A percentile compares a stretch with the other conserved stretches of the same genome.
Evolutionary conservation across 2,113 vertebrate species (phyloP).

Genomic region (Parus major): DNA sequence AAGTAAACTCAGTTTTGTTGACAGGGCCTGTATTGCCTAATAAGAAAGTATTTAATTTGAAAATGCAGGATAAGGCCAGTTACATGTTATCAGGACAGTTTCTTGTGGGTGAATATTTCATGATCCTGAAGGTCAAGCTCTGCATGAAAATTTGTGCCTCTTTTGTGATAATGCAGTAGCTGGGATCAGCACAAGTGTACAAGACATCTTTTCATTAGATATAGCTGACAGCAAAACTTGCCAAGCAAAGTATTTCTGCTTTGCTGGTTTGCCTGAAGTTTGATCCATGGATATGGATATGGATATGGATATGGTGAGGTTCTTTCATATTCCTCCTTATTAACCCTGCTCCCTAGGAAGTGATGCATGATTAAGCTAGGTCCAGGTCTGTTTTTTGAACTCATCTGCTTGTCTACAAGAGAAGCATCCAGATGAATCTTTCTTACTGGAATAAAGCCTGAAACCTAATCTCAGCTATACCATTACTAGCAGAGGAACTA

Average conservation of each 20-base stretch:
- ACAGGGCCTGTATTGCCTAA: not conserved
- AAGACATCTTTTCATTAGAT: not conserved
- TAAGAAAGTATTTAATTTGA: not conserved
- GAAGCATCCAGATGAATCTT: not conserved
- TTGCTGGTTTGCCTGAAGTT: not conserved
- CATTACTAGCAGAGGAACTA: not conserved
- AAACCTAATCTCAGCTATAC: not conserved
- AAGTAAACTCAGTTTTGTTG: not conserved
- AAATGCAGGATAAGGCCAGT: not conserved
- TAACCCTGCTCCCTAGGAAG: not conserved
- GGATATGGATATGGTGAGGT: not conserved
- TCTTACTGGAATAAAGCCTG: not conserved
- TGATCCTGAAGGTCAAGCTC: not conserved
- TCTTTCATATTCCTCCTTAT: not conserved
- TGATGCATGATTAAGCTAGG: fast-evolving
- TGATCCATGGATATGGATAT: not conserved
- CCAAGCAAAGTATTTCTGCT: not conserved
- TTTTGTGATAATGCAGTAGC: not conserved
- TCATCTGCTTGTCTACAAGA: not conserved
- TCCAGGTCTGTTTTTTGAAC: not conserved
- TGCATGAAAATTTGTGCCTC: not conserved
- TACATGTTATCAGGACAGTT: not conserved
- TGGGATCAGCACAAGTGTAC: not conserved
- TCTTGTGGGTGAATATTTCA: not conserved
- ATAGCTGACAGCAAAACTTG: not conserved